These are phyloP conservation scores for Arctocebus calabarensis DNA, from an alignment of 2,797 vertebrate genomes.

Conservation along the genomic window DNA sequence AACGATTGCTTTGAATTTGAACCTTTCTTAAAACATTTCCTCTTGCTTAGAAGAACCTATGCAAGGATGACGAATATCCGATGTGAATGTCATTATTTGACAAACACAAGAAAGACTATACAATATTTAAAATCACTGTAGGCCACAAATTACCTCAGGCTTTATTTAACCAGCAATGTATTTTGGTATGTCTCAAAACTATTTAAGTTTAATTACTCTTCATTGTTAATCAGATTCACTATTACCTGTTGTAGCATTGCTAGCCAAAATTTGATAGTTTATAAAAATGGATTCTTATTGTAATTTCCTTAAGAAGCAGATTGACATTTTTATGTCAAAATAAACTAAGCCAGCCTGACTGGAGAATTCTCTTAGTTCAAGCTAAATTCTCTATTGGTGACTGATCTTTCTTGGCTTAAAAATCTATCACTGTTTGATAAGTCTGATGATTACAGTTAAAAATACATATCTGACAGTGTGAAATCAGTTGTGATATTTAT, in stretches of 20 bases:
- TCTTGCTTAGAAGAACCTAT: not conserved
- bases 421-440: not conserved
- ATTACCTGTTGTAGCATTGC: not conserved
- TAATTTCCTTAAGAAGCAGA: conserved; percentile 1
- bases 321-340: not conserved
- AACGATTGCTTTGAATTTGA: not conserved
- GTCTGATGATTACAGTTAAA: not conserved
- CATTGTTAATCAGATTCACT: not conserved
- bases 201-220: not conserved
- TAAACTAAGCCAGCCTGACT: not conserved
- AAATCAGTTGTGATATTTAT: not conserved
- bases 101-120: conserved; percentile 30
- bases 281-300: not conserved
- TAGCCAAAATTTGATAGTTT: not conserved
- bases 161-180: conserved; percentile 19
- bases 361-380: not conserved
- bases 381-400: not conserved
- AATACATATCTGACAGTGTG: not conserved
- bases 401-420: not conserved
- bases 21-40: not conserved
- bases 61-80: not conserved
- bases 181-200: not conserved
- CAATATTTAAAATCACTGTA: not conserved
- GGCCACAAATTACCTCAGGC: not conserved
- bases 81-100: not conserved